Base-by-base conservation (phyloP, 2,888 invertebrate genomes). In the Lasioglossum morio region DNA sequence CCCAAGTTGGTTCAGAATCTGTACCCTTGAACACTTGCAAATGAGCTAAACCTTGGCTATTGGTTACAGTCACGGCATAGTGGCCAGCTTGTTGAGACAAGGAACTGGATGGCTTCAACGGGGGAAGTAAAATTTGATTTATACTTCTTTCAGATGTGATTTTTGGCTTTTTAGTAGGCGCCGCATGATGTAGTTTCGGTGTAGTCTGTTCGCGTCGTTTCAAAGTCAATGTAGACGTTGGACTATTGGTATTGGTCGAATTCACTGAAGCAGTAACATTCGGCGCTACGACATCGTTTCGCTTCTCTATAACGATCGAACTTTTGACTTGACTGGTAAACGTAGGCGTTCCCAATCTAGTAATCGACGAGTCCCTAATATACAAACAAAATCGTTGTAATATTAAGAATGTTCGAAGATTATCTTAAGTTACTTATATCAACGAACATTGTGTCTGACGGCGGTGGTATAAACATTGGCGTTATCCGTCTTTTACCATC, bases 401-500 rank as follows among this genome's bases (percentile, higher is more conserved):
- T 7, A 37, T 37, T 69, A 27, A 48, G 2, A 48, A 53, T 37
- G 30, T 12, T 19, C 1, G 37, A 57, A 53, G n/a, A 37, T 34
- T 77, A n/a, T 37, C 7, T n/a, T 57, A 57, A 57, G 5, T 70
- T 66, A 81, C 81, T 72, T 70, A 27, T 74, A 77, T 63, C 40
- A 40, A 95, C 96, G 95, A 92, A 96, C 96, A 96, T 96, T 90
- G 97, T 96, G 91, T 97, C 97, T 0, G 96, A 95, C 77, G 96
- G 96, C 4, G 97, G 96, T 34, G 98, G 98, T 92, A 99, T 97
- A 94, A 98, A 99, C 95, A 99, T 98, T 0, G 99, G 99, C 12
- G 99, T 99, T 90, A 99, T 99, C 87, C 99, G 96, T 69, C 99
- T 96, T 95, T 98, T 98, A 53, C 99, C 99, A 95, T 99, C 99